Evolutionary conservation across 2,113 vertebrate species (phyloP).

Genomic region (Seriola rivoliana): DNA sequence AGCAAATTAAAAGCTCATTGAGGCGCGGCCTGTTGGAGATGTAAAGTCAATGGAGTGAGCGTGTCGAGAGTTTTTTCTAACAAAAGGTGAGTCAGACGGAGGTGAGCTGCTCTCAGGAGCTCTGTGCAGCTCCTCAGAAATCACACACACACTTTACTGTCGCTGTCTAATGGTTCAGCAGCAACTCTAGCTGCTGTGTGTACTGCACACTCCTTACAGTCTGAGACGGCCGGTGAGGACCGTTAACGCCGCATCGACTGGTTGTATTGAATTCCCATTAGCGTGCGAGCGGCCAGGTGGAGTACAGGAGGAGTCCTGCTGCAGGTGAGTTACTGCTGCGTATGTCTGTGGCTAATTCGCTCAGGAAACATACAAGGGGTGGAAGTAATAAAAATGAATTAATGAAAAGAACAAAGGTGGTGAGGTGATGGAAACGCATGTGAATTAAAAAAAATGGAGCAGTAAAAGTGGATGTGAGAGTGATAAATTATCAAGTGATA

Average conservation of each 20-base stretch:
- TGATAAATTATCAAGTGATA: too few relatives aligned
- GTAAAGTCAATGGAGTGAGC: slow-evolving; percentile 44
- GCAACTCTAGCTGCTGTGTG: slow-evolving; percentile 20
- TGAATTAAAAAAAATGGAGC: too few relatives aligned
- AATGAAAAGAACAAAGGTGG: too few relatives aligned
- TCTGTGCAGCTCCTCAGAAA: slow-evolving; percentile 13
- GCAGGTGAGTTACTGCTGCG: slow-evolving; percentile 12
- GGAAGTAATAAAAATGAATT: too few relatives aligned
- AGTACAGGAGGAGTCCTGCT: slow-evolving; percentile 11
- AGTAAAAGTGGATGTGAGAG: too few relatives aligned
- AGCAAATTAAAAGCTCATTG: slow-evolving; percentile 54
- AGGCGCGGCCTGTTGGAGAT: slow-evolving; percentile 24
- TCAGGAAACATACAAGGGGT: background rate
- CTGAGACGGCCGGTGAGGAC: slow-evolving; percentile 23
- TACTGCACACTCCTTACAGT: slow-evolving; percentile 25
- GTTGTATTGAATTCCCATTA: slow-evolving; percentile 59
- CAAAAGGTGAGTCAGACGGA: slow-evolving; percentile 6
- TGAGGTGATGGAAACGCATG: too few relatives aligned
- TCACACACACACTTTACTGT: background rate
- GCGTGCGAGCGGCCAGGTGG: slow-evolving; percentile 36
- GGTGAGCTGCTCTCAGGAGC: slow-evolving; percentile 4
- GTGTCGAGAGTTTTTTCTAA: slow-evolving; percentile 3
- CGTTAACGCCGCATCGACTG: slow-evolving; percentile 51
- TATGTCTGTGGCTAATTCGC: background rate
- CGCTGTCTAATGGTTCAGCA: slow-evolving; percentile 41